These are phyloP conservation scores for Dipodomys spectabilis DNA, from an alignment of 2,113 vertebrate species.

Conservation along the genomic window DNA sequence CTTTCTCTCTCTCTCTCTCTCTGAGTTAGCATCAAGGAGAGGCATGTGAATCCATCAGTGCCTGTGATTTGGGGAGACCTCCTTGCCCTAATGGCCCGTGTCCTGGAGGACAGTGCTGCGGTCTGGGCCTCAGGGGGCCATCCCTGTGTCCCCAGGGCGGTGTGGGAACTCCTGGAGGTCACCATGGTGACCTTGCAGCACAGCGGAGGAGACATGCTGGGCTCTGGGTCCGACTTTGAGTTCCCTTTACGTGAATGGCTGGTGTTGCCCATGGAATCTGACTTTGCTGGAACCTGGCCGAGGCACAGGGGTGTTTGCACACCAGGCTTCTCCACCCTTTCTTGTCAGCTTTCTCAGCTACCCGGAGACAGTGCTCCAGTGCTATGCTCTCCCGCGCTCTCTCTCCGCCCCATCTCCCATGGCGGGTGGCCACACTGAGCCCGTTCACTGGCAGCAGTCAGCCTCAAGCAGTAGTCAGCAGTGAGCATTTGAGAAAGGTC, in stretches of 20 bases:
- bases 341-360: neutral
- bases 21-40: slow-evolving; percentile 16
- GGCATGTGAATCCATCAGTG: neutral
- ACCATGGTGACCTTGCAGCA: neutral
- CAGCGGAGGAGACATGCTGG: neutral
- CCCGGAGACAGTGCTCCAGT: neutral
- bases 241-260: neutral
- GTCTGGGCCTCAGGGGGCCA: neutral
- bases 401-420: too few species aligned
- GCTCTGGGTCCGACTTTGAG: neutral
- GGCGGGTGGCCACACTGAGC: neutral
- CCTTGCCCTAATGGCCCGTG: neutral
- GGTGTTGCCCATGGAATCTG: neutral
- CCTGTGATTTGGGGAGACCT: slow-evolving; percentile 9
- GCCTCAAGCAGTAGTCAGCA: neutral
- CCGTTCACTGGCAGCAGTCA: neutral
- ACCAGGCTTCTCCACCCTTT: neutral
- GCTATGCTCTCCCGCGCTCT: too few species aligned
- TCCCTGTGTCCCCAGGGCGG: neutral
- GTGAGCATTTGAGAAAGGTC: too few species aligned
- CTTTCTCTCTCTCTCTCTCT: neutral
- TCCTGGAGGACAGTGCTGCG: neutral
- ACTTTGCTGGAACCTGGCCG: neutral
- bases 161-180: neutral
- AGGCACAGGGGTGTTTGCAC: neutral